Evolutionary conservation across 2,113 vertebrate species (phyloP).

Genomic region (Hippotragus niger): DNA sequence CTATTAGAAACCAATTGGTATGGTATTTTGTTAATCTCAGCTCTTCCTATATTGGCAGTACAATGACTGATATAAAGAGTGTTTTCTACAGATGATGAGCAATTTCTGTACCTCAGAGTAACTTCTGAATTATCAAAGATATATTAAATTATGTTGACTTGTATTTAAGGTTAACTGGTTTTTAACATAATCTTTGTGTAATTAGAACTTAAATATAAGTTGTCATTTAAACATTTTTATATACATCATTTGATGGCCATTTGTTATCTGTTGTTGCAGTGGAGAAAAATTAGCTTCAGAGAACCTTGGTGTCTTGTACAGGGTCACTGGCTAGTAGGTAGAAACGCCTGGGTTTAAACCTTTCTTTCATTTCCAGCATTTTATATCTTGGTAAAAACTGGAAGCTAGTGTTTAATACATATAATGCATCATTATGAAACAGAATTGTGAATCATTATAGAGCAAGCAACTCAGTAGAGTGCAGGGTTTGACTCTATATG

Average conservation of each 20-base stretch:
- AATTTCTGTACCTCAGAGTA: not conserved
- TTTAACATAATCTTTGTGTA: not conserved
- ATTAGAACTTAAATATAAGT: not conserved
- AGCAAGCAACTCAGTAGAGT: not conserved
- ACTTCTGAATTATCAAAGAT: not conserved
- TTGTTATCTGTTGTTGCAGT: not conserved
- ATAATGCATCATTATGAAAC: not conserved
- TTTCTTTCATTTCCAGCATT: not conserved
- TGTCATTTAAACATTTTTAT: not conserved
- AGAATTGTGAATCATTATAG: not conserved
- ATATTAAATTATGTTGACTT: not conserved
- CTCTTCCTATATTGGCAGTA: not conserved
- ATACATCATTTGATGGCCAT: not conserved
- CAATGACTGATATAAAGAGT: not conserved
- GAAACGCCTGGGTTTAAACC: not conserved
- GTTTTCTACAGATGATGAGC: not conserved
- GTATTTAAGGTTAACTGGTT: not conserved
- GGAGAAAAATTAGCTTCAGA: not conserved
- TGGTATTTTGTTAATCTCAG: not conserved
- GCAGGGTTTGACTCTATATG: not conserved
- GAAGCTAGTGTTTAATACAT: not conserved
- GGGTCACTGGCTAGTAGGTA: not conserved
- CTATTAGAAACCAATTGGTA: not conserved
- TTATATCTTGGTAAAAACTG: not conserved
- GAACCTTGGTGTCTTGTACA: not conserved